Conservation (phyloP, 2,888 invertebrate species). For the Conus canariensis region DNA sequence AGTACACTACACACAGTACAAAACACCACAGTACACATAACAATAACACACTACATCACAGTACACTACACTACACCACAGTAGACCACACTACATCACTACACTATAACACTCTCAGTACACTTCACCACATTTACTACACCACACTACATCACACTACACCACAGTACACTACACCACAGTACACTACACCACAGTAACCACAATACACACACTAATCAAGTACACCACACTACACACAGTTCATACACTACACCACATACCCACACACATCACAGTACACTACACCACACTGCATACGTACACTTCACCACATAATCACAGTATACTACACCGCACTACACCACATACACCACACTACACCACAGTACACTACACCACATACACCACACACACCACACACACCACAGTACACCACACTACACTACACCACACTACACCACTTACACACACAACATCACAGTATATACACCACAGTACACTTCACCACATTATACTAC, state of each 20-base stretch:
- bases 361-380: background rate
- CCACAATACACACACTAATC: background rate
- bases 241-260: no score
- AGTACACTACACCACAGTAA: no score
- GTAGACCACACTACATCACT: no score
- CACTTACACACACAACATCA: background rate
- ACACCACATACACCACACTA: no score
- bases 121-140: background rate
- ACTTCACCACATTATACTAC: no score
- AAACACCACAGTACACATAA: background rate
- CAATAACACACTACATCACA: background rate
- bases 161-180: background rate
- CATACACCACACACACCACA: background rate
- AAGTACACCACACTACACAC: no score
- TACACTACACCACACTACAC: no score
- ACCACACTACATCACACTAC: background rate
- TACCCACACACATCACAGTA: no score
- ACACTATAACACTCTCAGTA: no score
- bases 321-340: no score
- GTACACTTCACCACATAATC: background rate
- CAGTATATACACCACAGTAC: no score
- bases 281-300: background rate
- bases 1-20: background rate
- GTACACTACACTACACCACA: no score
- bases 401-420: background rate